phyloP scores from a whole-genome alignment of 1,140 invertebrate genomes.

The Cryptotermes secundus region DNA sequence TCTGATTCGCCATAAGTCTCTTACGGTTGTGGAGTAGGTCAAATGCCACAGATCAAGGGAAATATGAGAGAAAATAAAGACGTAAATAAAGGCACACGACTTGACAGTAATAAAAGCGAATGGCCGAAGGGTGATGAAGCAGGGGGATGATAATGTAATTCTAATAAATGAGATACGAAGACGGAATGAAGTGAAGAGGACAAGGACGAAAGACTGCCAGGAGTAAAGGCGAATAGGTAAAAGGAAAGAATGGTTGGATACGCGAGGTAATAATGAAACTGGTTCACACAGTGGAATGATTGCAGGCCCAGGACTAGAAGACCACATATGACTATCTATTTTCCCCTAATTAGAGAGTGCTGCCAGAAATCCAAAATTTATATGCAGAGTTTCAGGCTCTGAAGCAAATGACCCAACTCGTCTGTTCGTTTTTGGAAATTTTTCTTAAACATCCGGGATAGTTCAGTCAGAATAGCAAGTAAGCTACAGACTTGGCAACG shows the following conservation, averaged over 20 bases:
- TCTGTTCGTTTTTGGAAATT: too few species aligned
- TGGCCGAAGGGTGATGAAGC: neutral
- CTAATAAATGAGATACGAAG: neutral
- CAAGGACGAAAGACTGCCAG: neutral
- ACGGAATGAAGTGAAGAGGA: neutral
- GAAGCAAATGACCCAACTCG: too few species aligned
- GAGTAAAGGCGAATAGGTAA: too few species aligned
- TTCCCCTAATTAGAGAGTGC: too few species aligned
- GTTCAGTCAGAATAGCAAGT: too few species aligned
- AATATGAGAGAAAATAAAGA: neutral
- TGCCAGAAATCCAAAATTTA: too few species aligned
- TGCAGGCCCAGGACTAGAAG: neutral
- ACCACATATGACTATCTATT: neutral
- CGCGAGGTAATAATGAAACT: neutral
- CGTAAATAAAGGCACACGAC: neutral
- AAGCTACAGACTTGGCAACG: too few species aligned
- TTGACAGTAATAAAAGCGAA: slow-evolving; percentile 8
- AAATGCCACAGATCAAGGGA: neutral
- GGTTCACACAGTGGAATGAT: neutral
- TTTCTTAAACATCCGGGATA: too few species aligned
- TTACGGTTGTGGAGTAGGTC: neutral
- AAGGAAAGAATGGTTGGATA: too few species aligned
- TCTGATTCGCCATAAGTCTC: neutral
- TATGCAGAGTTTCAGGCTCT: too few species aligned
- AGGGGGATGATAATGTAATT: neutral